Evolutionary conservation across 2,888 invertebrate species (phyloP).

Genomic region (Cerastis rubricosa): DNA sequence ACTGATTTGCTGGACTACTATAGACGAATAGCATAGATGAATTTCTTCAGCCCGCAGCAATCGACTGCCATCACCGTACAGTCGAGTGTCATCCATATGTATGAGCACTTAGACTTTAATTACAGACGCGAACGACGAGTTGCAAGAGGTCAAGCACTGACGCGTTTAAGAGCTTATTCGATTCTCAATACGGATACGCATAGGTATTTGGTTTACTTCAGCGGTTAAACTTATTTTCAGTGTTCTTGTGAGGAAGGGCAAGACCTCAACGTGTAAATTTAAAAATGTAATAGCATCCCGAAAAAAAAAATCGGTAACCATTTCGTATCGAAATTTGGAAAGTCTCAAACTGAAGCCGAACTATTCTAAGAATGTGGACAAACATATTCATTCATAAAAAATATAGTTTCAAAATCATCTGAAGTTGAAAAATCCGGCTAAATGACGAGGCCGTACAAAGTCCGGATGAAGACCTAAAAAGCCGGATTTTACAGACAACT

Average conservation of each 20-base stretch:
- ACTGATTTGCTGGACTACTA: background rate
- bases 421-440: background rate
- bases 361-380: background rate
- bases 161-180: background rate
- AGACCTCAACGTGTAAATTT: too few species aligned
- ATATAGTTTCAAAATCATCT: background rate
- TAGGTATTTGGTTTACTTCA: background rate
- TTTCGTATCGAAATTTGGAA: background rate
- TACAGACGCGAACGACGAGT: background rate
- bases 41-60: background rate
- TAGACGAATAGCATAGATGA: background rate
- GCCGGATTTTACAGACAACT: background rate
- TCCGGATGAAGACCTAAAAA: background rate
- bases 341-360: background rate
- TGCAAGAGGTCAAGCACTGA: background rate
- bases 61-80: background rate
- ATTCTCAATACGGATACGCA: background rate
- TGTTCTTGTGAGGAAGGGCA: background rate
- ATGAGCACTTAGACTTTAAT: constrained; percentile 21
- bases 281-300: background rate
- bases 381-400: background rate
- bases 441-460: background rate
- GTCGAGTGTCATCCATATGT: constrained; percentile 15
- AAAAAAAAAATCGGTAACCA: background rate
- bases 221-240: background rate